Conservation (phyloP, 2,113 vertebrate species). For the Naja naja region DNA sequence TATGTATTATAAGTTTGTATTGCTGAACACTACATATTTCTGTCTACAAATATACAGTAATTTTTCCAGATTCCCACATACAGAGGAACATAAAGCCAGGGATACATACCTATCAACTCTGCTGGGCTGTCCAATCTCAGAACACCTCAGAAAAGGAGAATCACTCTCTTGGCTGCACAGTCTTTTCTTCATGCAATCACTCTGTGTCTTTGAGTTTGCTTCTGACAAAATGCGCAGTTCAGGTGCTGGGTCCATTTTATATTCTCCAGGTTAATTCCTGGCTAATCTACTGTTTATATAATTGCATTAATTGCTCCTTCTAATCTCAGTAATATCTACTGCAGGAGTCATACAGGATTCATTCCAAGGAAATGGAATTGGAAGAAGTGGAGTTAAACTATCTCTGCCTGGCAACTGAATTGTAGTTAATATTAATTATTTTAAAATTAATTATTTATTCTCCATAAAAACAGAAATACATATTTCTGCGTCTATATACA, state of each 20-base stretch:
- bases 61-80: neutral
- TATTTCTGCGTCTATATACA: constrained; percentile 47
- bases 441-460: constrained; percentile 54
- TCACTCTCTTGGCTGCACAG: constrained; percentile 53
- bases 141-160: constrained; percentile 32
- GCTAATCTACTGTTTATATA: constrained; percentile 76
- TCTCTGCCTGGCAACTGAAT: constrained; percentile 66
- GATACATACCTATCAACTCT: constrained; percentile 46
- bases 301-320: constrained; percentile 69
- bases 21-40: neutral
- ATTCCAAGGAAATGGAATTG: constrained; percentile 67
- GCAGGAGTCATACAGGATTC: constrained; percentile 74
- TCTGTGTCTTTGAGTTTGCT: constrained; percentile 60
- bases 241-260: constrained; percentile 67
- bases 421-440: constrained; percentile 62
- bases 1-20: neutral
- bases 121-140: constrained; percentile 32
- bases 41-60: neutral
- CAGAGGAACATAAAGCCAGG: neutral
- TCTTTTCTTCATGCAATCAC: constrained; percentile 55
- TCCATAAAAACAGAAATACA: neutral
- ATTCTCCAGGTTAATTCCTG: constrained; percentile 69
- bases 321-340: constrained; percentile 74
- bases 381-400: constrained; percentile 63
- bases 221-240: constrained; percentile 54